Evolutionary conservation across 2,797 vertebrate species (phyloP), one percentile per base, ranked within the genome.

Genomic region (Danionella dracula): DNA sequence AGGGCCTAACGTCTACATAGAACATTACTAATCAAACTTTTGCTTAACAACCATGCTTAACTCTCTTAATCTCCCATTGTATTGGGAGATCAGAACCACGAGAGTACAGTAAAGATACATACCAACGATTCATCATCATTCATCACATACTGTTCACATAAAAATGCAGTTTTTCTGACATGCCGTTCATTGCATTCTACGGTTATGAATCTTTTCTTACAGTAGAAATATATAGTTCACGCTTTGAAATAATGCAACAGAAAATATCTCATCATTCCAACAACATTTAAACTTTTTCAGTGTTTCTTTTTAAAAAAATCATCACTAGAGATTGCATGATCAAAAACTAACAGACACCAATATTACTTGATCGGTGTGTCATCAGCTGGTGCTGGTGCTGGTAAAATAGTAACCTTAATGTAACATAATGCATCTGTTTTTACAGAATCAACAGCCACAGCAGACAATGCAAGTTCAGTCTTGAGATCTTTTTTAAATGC

Each of bases 181-280:
- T 66, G 58, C 68, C 41, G 21, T 71, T 51, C 58, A 72, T 71
- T 66, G 46, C 67, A 75, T 74, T 74, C 71, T 60, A 66, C 41
- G 62, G 62, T 72, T 45, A 35, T 19, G 20, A 66, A 72, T 56
- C 37, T 37, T 35, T 54, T 40, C 35, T 32, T 56, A 32, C 27
- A n/a, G 38, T 31, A 42, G 27, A 23, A 42, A 56, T 55, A 70
- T 37, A 51, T 40, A 46, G 38, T 42, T 31, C 7, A 44, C 23
- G 16, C 32, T 42, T 35, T 44, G 44, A n/a, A n/a, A n/a, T n/a
- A n/a, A 23, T 16, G 35, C 27, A 44, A 19, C 50, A 53, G 9
- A 64, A 54, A 44, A n/a, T n/a, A 54, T 44, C 40, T 8, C 8
- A 20, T 63, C 42, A 40, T 40, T 42, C 29, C 29, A 37, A 44